Evolutionary conservation across 2,888 invertebrate genomes (phyloP).

Genomic region (Pristionchus maxplancki): DNA sequence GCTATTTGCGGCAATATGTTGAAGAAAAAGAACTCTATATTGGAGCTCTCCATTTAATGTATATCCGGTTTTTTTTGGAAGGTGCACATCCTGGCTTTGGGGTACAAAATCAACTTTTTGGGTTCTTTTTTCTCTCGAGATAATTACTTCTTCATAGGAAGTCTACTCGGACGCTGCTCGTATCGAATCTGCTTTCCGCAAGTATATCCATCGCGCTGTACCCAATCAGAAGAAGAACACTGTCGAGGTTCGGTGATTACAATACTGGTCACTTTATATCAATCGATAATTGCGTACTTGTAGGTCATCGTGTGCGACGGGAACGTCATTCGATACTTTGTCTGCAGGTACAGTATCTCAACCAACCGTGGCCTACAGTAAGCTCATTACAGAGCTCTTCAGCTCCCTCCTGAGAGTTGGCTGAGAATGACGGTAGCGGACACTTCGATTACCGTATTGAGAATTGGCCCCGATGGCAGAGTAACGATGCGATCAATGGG

Average conservation of each 20-base stretch:
- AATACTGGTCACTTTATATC: no score
- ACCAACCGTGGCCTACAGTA: neutral
- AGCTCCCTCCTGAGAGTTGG: conserved; percentile 98
- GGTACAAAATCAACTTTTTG: no score
- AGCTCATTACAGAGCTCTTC: conserved; percentile 86
- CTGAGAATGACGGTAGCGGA: conserved; percentile 91
- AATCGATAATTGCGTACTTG: neutral
- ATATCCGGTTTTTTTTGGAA: no score
- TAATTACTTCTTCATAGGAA: conserved; percentile 65
- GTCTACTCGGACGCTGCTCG: conserved; percentile 72
- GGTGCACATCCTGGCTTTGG: no score
- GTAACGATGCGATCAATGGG: conserved; percentile 89
- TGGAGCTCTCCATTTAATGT: no score
- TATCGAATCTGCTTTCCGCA: conserved; percentile 85
- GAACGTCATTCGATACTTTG: conserved; percentile 95
- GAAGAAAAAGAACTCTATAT: no score
- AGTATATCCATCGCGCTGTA: conserved; percentile 92
- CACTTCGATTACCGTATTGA: conserved; percentile 92
- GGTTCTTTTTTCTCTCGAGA: neutral
- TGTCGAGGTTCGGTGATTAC: conserved; percentile 82
- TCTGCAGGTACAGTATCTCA: conserved; percentile 85
- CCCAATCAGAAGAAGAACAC: conserved; percentile 87
- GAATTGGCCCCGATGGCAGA: conserved; percentile 88
- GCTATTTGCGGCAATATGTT: neutral
- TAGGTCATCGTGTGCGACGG: conserved; percentile 93